phyloP scores from a whole-genome alignment of 2,888 invertebrate genomes.

The Xanthia icteritia region DNA sequence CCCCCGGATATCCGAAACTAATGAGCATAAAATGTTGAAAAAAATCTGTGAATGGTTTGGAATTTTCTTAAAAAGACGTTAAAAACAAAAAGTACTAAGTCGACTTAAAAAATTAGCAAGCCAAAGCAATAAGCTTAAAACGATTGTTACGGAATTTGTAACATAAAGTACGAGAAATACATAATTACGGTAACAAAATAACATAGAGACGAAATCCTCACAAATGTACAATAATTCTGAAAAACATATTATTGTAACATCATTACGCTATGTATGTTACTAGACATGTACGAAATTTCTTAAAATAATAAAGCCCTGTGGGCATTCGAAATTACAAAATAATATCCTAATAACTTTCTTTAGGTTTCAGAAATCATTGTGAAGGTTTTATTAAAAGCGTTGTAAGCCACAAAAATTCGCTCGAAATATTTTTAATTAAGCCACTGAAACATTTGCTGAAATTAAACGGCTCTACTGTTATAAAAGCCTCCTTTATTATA shows the following conservation, averaged over 20 bases:
- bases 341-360: conserved; percentile 63
- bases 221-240: conserved; percentile 49
- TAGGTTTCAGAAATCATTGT: conserved; percentile 71
- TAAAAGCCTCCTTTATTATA: conserved; percentile 64
- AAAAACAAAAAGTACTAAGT: background rate
- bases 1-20: too few species aligned
- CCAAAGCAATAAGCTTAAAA: background rate
- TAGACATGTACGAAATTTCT: conserved; percentile 60
- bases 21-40: too few species aligned
- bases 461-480: conserved; percentile 68
- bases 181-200: conserved; percentile 26
- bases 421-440: conserved; percentile 75
- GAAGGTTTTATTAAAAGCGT: conserved; percentile 71
- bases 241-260: conserved; percentile 37
- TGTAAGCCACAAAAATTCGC: conserved; percentile 72
- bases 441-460: conserved; percentile 69
- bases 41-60: too few species aligned
- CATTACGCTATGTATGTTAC: conserved; percentile 44
- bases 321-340: conserved; percentile 67
- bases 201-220: conserved; percentile 38
- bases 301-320: conserved; percentile 62
- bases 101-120: background rate
- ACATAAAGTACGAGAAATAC: background rate
- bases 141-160: conserved; percentile 20
- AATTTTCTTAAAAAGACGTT: background rate